Evolutionary conservation across 2,797 vertebrate species (phyloP), one percentile per base, ranked within the genome.

Genomic region (Crenuchus spilurus): DNA sequence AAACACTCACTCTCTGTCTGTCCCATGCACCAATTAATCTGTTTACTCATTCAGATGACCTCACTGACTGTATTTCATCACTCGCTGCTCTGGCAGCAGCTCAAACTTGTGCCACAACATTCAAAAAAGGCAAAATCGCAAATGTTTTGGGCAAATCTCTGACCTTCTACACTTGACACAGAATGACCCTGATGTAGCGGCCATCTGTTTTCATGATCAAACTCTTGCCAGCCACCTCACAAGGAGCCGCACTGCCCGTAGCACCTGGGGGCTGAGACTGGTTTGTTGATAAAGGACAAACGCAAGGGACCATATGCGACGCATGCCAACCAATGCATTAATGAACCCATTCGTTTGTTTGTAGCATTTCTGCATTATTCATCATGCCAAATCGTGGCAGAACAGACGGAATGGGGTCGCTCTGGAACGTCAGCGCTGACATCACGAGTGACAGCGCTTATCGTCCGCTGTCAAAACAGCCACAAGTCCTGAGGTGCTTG

Each of bases 361-460:
- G 57, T 65, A 49, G n/a, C 48, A 65, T 57, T 62, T 65, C 30
- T 74, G 41, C 58, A 52, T 49, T 71, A 74, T 71, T 81, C 41
- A 57, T 69, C 6, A 49, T 24, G 42, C 49, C 26, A 49, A 41
- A 28, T 26, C 14, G 37, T 5, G 9, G 20, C 24, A 14, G 20
- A 69, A 37, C 54, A 39, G 62, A 72, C 31, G 66, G 62, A 72
- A 68, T 63, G 68, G 57, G 77, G 72, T 72, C 73, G 63, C 52
- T 37, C 33, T 44, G 16, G 65, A 60, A 42, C 54, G 42, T 61
- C 6, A 28, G 65, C 30, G 10, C 48, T 24, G 48, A 68, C 31
- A 65, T 65, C 62, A 48, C 26, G 14, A 48, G 62, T 30, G 26
- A 46, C 41, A 48, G 62, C n/a, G 62, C 41, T 48, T 10, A 46